Conservation (phyloP, 2,113 vertebrate genomes). For the Arvicanthis niloticus region DNA sequence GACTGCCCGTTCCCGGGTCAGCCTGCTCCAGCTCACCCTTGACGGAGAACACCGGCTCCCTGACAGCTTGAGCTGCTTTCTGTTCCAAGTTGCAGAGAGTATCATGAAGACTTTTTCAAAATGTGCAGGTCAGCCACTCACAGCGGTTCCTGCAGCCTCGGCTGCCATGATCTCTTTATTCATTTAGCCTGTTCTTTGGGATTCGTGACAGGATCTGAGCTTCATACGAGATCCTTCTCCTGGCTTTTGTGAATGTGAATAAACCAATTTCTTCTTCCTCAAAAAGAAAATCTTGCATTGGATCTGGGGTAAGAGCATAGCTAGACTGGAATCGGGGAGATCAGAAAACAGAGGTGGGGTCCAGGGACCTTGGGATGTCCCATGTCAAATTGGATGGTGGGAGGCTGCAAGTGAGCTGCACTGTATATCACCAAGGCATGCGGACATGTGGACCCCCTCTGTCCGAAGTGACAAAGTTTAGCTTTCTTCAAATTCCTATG, state of each 20-base stretch:
- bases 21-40: slow-evolving; percentile 43
- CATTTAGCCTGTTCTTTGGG: background rate
- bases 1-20: slow-evolving; percentile 51
- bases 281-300: background rate
- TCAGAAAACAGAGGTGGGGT: background rate
- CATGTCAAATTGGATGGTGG: background rate
- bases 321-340: background rate
- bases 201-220: background rate
- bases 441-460: background rate
- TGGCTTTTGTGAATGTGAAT: slow-evolving; percentile 4
- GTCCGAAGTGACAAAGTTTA: background rate
- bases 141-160: background rate
- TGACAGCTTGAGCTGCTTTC: background rate
- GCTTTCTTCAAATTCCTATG: background rate
- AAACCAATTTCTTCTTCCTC: background rate
- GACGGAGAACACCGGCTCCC: slow-evolving; percentile 32
- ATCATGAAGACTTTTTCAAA: background rate
- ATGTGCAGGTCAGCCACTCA: background rate
- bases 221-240: background rate
- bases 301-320: background rate
- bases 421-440: background rate
- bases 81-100: background rate
- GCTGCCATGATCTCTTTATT: background rate
- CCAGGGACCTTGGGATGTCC: background rate
- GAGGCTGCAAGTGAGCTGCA: too few relatives aligned